Base-by-base conservation (phyloP, 2,797 vertebrate species). In the Neoniphon sammara region DNA sequence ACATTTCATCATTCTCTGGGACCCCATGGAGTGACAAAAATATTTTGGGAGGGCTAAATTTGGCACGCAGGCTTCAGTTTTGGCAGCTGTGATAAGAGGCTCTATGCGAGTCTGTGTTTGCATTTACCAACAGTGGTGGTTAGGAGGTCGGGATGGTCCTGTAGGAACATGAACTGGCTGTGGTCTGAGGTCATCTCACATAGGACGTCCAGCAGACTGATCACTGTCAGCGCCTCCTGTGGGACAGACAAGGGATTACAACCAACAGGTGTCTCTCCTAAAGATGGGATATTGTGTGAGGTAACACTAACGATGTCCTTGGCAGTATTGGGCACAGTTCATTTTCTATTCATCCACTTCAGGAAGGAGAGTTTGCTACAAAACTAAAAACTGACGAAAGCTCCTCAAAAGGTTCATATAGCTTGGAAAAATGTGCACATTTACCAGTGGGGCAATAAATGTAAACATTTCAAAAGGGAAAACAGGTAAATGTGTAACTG, bases 161-260 rank as follows among this genome's bases (percentile, higher is more conserved):
- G 98, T 0, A 99, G 91, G 66, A 92, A 93, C 86, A 93, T 91
- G 20, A 97, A 95, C 70, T 95, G 92, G 44, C 84, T 82, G 0
- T 73, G 88, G 79, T 92, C 94, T 0, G 96, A 96, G 1, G 96
- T 97, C 95, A 97, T 96, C 89, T 98, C 97, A 86, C 98, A 99
- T 42, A 99, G 94, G 54, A 97, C 91, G 0, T 99, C 96, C 5
- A 99, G 93, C n/a, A 98, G 95, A 75, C 94, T 92, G 60, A 97
- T 89, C 8, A 95, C 94, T 23, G 95, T 94, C 86, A 97, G 85
- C 0, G 94, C 95, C 90, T 96, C 96, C 96, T 97, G 88, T 54
- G 93, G 78, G 88, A 87, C 83, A 93, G 83, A 82, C 2, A 46
- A 61, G 59, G 60, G 23, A 87, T 82, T 75, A 47, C 83, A 81